phyloP scores from a whole-genome alignment of 2,797 vertebrate species.

The Danionella dracula region DNA sequence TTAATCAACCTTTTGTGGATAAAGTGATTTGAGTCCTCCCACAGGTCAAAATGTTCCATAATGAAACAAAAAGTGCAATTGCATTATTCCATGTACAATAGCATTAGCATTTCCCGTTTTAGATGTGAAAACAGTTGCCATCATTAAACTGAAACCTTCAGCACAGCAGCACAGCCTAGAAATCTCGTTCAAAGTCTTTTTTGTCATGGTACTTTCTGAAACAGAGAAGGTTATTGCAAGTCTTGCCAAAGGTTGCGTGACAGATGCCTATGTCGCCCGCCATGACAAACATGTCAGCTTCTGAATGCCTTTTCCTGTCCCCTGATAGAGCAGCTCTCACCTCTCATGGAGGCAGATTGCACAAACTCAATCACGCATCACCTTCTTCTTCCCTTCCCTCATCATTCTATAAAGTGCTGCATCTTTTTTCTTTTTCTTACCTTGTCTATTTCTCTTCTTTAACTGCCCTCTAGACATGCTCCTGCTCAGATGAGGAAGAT shows the following conservation, averaged over 20 bases:
- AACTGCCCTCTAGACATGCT: conserved; percentile 31
- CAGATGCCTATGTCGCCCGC: conserved; percentile 81
- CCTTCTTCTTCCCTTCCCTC: conserved; percentile 63
- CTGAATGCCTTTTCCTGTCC: conserved; percentile 71
- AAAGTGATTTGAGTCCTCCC: no score
- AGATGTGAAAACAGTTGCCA: background rate
- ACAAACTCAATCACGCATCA: conserved; percentile 69
- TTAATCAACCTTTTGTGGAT: no score
- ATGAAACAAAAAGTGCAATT: no score
- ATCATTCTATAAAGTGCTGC: conserved; percentile 25
- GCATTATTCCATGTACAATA: no score
- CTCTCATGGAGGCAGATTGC: conserved; percentile 66
- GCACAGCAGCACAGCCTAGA: background rate
- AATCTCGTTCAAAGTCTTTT: conserved; percentile 27
- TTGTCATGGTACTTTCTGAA: conserved; percentile 78
- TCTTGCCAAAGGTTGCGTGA: conserved; percentile 78
- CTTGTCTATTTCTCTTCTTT: conserved; percentile 29
- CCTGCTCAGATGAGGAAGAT: conserved; percentile 30
- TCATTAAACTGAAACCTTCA: background rate
- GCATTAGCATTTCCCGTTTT: no score
- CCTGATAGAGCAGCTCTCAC: conserved; percentile 74
- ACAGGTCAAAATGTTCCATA: no score
- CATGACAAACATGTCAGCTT: conserved; percentile 78
- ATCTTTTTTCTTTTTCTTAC: conserved; percentile 19
- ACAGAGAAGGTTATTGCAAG: conserved; percentile 80